These are phyloP conservation scores for Albula glossodonta DNA, from an alignment of 2,113 vertebrate species.

Conservation along the genomic window DNA sequence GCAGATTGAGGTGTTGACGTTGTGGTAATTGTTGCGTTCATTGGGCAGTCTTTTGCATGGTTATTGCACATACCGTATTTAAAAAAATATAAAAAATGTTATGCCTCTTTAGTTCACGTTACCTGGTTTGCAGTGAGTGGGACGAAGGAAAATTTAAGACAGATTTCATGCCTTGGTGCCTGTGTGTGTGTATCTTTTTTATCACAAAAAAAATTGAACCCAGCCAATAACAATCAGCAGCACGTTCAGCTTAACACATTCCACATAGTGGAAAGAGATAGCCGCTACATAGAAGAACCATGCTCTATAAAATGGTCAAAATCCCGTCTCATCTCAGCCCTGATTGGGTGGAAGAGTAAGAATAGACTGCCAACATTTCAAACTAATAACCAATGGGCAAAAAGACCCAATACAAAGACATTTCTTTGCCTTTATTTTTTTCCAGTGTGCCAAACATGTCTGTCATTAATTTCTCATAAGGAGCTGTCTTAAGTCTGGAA, in stretches of 20 bases:
- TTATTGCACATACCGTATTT: too few relatives aligned
- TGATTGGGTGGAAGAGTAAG: background rate
- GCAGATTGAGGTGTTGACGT: too few relatives aligned
- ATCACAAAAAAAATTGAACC: background rate
- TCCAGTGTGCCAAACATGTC: too few relatives aligned
- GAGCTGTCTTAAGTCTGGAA: too few relatives aligned
- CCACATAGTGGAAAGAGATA: background rate
- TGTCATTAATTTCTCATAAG: too few relatives aligned
- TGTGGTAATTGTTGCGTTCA: too few relatives aligned
- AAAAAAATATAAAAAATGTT: too few relatives aligned
- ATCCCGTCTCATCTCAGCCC: background rate
- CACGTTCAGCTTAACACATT: background rate
- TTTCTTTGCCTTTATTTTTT: too few relatives aligned
- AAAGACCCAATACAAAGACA: too few relatives aligned
- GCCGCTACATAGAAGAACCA: background rate
- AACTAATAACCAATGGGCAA: background rate
- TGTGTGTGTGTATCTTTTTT: background rate
- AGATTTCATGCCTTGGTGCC: background rate
- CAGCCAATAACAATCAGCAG: background rate
- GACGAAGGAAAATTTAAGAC: background rate
- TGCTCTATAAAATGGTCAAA: background rate
- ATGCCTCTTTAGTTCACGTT: too few relatives aligned
- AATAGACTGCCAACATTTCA: background rate
- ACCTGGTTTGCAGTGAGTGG: background rate
- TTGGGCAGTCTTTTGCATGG: too few relatives aligned